Evolutionary conservation across 2,113 vertebrate species (phyloP), one percentile per base, ranked within the genome.

Genomic region (Clarias batrachus): DNA sequence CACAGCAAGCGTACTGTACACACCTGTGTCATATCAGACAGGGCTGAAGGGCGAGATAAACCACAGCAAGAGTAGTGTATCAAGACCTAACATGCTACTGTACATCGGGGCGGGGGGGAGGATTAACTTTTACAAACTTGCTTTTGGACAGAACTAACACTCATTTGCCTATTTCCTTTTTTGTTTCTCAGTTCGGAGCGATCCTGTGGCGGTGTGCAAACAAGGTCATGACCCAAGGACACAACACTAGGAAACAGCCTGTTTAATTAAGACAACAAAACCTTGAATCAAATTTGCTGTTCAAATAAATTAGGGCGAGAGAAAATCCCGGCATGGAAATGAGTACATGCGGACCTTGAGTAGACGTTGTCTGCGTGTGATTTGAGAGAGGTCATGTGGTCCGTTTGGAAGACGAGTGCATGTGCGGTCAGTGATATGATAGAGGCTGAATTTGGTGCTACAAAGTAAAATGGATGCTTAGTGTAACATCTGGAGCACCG

Each of bases 181-280:
- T 33, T 59, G 9, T 30, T 27, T 54, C 8, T 68, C 62, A 0
- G 27, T 30, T 33, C 52, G 9, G 27, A 84, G 54, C 25, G 19
- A 37, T 59, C 25, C 66, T 73, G 59, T n/a, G 66, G 66, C 52
- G n/a, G 37, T 60, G 41, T 65, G 56, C 25, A 66, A 78, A 65
- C 57, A 85, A 85, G 84, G 54, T 71, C 25, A 57, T 48, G 52
- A 48, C 21, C 25, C 78, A 86, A 81, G 78, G 65, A 71, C 78
- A 48, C 8, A 7, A 41, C 27, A 11, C 63, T 6, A 71, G 27
- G 48, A 48, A 48, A 48, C 85, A 16, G 16, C 23, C 54, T 10
- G 14, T 62, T 48, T 81, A 56, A 81, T 66, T 73, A 85, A 76
- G 56, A 85, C 60, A 12, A 54, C 27, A 25, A 59, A 37, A 79